Evolutionary conservation across 2,797 vertebrate species (phyloP).

Genomic region (Alfaro cultratus): DNA sequence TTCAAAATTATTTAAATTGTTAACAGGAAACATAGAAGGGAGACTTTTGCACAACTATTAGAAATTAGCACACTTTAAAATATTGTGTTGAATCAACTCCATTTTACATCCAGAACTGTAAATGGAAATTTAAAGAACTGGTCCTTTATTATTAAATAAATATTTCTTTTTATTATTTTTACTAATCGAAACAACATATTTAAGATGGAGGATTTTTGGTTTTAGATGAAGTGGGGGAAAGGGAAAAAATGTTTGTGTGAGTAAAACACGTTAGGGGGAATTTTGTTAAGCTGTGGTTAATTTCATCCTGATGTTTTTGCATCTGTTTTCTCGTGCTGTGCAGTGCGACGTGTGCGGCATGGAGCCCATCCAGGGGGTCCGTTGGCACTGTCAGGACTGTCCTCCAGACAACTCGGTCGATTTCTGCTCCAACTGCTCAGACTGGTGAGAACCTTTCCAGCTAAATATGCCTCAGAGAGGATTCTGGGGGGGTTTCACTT

Average conservation of each 20-base stretch:
- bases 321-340: not conserved
- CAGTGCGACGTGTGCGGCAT: slow-evolving; percentile 94
- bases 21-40: not conserved
- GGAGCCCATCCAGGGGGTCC: slow-evolving; percentile 93
- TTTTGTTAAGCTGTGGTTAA: not conserved
- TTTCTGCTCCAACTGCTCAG: slow-evolving; percentile 96
- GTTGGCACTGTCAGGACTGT: slow-evolving; percentile 98
- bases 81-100: not conserved
- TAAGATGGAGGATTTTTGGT: not conserved
- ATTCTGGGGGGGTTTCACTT: not conserved
- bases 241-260: not conserved
- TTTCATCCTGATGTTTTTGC: not conserved
- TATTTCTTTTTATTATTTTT: not conserved
- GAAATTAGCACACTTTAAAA: not conserved
- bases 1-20: not conserved
- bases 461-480: not conserved
- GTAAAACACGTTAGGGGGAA: not conserved
- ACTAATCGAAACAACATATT: not conserved
- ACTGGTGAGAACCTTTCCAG: slow-evolving; percentile 88
- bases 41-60: not conserved
- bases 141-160: not conserved
- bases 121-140: not conserved
- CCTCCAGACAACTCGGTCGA: slow-evolving; percentile 90
- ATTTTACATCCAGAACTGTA: not conserved
- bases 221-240: not conserved